Percentiles rank a stretch among this genome's conserved stretches.
These are phyloP conservation scores for Drosophila pseudoananassae DNA, from an alignment of 1,140 invertebrate genomes.

Conservation along the genomic window DNA sequence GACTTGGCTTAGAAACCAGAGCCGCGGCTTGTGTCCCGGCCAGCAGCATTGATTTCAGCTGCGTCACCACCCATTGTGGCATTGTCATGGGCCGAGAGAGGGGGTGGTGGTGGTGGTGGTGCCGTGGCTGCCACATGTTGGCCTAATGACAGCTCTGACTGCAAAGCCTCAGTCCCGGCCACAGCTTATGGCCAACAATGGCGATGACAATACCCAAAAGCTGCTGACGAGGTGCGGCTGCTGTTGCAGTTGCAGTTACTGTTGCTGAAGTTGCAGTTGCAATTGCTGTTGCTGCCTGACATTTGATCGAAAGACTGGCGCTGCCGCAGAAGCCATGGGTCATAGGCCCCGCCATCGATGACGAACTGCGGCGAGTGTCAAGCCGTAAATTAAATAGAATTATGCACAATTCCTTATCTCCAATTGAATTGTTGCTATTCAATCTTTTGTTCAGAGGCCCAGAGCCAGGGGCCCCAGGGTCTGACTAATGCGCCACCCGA, in stretches of 20 bases:
- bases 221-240: conserved; percentile 32
- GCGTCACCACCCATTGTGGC: conserved; percentile 69
- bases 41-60: conserved; percentile 73
- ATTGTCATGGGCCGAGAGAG: conserved; percentile 23
- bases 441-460: conserved; percentile 4
- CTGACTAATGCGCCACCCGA: conserved; percentile 79
- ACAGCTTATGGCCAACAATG: conserved; percentile 34
- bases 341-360: conserved; percentile 32
- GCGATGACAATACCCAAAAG: conserved; percentile 54
- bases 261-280: conserved; percentile 12
- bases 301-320: conserved; percentile 76
- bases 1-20: conserved; percentile 11
- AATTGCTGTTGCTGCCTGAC: conserved; percentile 40
- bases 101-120: conserved; percentile 12
- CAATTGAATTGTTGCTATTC: conserved; percentile 72
- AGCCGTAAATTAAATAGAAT: conserved; percentile 79
- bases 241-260: conserved; percentile 12
- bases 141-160: conserved; percentile 65
- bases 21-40: background rate
- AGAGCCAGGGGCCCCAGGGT: conserved; percentile 49
- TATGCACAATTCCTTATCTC: conserved; percentile 73
- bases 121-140: conserved; percentile 53
- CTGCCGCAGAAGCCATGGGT: conserved; percentile 66
- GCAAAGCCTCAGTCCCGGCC: conserved; percentile 23
- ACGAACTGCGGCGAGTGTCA: conserved; percentile 67